A percentile compares a stretch with the other conserved stretches of the same genome.
phyloP scores from a whole-genome alignment of 2,797 vertebrate genomes.

The Xiphorhynchus erythropygius region DNA sequence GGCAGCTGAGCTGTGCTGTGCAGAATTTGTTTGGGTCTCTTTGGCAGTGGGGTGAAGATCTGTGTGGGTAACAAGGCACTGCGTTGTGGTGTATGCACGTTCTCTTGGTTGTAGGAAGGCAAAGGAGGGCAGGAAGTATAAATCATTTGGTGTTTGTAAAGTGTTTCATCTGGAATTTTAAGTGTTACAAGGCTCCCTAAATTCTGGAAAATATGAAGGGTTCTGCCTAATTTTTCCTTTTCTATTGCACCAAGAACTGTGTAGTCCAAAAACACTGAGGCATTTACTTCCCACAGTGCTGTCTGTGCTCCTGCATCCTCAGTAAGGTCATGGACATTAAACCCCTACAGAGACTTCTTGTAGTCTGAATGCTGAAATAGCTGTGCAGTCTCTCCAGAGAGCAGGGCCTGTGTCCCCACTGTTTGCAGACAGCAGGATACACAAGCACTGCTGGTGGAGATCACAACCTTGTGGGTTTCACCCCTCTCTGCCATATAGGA shows the following conservation, averaged over 20 bases:
- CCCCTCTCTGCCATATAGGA: neutral
- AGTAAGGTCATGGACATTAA: accelerated
- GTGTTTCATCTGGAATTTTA: neutral
- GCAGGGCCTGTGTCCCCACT: accelerated
- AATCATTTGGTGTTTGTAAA: neutral
- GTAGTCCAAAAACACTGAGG: neutral
- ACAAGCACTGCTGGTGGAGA: neutral
- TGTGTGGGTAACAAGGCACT: neutral
- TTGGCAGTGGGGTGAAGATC: neutral
- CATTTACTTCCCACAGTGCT: neutral
- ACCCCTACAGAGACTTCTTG: neutral
- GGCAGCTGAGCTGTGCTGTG: neutral
- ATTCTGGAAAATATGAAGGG: neutral
- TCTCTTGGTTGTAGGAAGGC: neutral
- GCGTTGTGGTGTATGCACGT: accelerated
- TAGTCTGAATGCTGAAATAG: neutral
- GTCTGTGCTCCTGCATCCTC: neutral
- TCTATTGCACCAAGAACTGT: neutral
- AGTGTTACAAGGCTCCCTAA: accelerated
- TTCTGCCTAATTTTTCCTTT: neutral
- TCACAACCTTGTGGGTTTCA: neutral
- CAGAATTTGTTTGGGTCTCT: neutral
- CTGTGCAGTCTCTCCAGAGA: neutral
- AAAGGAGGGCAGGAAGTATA: neutral
- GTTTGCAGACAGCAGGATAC: neutral